Base-by-base conservation (phyloP, 2,797 vertebrate genomes). In the Trachops cirrhosus region DNA sequence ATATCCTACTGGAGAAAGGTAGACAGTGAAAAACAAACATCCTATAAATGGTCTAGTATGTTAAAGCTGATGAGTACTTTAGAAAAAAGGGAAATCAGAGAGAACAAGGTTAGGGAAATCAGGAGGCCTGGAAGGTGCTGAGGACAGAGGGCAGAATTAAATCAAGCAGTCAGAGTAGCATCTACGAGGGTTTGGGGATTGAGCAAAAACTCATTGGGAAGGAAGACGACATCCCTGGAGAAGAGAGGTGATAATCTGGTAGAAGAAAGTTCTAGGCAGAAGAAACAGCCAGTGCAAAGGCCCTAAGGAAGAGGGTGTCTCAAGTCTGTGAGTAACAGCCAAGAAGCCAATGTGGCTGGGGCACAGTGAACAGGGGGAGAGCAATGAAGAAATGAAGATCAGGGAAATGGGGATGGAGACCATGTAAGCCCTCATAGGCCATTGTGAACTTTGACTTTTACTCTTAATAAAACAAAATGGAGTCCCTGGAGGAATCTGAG, bases 21-120 rank as follows among this genome's bases (percentile, higher is more conserved):
- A 88, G 52, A 84, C 22, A 92, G 67, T 85, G 34, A 92, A 67
- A 77, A 90, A n/a, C 80, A 79, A 94, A 89, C n/a, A 62, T 54
- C 46, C 41, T 86, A 71, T 59, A 79, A 59, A 86, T 75, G 48
- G n/a, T 74, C 41, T 83, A 59, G 21, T 50, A 77, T 62, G 41
- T 95, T 95, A 74, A 91, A 90, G 26, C 41, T 93, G 22, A 78
- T 75, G 77, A 79, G 52, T 74, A 84, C 39, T 90, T 6, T 37
- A 86, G 14, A 77, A 67, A 67, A 89, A 79, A 62, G 78, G 32
- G 24, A 78, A 95, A 71, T 9, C 39, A 77, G 90, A 79, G 37
- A 71, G 15, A 91, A 44, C 32, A 86, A 57, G 37, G 9, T 50
- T 62, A 62, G n/a, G 34, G 26, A 85, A 92, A 85, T 91, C 34